Base-by-base conservation (phyloP, 2,797 vertebrate species). In the Rhyacichthys aspro region DNA sequence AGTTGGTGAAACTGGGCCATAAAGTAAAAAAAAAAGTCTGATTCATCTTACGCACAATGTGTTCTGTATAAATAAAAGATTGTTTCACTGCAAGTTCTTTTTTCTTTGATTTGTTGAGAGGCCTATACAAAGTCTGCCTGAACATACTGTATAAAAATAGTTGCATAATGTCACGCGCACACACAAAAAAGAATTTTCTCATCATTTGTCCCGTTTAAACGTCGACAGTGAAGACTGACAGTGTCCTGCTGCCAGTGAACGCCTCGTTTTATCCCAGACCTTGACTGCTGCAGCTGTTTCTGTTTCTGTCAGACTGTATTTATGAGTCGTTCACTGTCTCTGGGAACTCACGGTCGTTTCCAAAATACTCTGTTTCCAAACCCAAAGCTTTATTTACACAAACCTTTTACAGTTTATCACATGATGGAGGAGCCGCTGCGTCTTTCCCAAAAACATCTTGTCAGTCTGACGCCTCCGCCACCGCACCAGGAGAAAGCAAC, bases 391-490 rank as follows among this genome's bases (percentile, higher is more conserved):
- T 89, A 88, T 90, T 90, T 89, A 88, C 82, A 82, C 73, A 14
- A 32, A 15, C 42, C 41, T 83, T 71, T 89, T 88, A 86, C 82
- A 79, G 55, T 58, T 63, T 59, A 73, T 68, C 73, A 61, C 70
- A 75, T 82, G 82, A 91, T 86, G 82, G 84, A 87, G 53, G 81
- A 83, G 78, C 53, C 46, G 4, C 39, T 38, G 18, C 0, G 44
- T 70, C 77, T 67, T 65, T 87, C 68, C 70, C 74, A 82, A 84
- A 88, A 91, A 89, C 90, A 90, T 76, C 63, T 79, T 84, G 87
- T 91, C 88, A 89, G 66, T 82, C 78, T 91, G 90, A 90, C 12
- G 81, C 49, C n/a, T n/a, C n/a, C 68, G 58, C 84, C 76, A 56
- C 87, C 87, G 87, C 88, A 89, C 71, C 73, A 53, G 59, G 71